These are phyloP conservation scores for Archocentrus centrarchus DNA, from an alignment of 2,113 vertebrate species.

Conservation along the genomic window DNA sequence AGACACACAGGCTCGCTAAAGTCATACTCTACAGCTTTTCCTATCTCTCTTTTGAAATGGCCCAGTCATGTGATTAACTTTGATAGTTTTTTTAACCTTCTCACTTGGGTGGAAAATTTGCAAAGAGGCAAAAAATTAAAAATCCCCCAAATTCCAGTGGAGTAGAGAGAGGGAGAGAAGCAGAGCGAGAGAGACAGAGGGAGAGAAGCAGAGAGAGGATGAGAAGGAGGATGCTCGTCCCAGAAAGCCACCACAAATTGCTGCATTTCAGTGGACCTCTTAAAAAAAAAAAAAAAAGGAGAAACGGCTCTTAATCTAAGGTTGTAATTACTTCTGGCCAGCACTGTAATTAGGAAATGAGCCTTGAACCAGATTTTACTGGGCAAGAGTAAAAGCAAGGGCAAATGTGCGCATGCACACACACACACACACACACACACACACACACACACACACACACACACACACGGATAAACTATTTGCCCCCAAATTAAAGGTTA, in stretches of 20 bases:
- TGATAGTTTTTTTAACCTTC: neutral
- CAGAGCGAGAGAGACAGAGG: neutral
- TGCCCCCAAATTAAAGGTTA: constrained; percentile 49
- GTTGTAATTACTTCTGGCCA: constrained; percentile 83
- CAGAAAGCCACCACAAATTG: constrained; percentile 78
- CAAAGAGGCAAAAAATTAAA: constrained; percentile 27
- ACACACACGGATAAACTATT: constrained; percentile 12
- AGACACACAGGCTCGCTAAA: constrained; percentile 3
- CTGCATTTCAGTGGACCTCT: constrained; percentile 73
- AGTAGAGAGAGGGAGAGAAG: constrained; percentile 32
- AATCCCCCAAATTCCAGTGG: constrained; percentile 47
- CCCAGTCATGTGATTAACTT: neutral
- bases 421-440: neutral
- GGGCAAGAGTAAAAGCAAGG: constrained; percentile 48
- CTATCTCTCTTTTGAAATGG: neutral
- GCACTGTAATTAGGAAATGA: constrained; percentile 82
- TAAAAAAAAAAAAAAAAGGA: constrained; percentile 64
- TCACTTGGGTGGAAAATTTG: constrained; percentile 35
- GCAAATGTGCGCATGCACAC: neutral
- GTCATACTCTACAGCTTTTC: constrained; percentile 7
- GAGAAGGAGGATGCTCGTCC: constrained; percentile 69
- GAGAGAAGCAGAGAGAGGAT: constrained; percentile 18
- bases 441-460: neutral
- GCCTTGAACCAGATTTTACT: constrained; percentile 69
- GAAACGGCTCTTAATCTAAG: constrained; percentile 79